phyloP scores from a whole-genome alignment of 2,797 vertebrate genomes.

The Rhinophrynus dorsalis region DNA sequence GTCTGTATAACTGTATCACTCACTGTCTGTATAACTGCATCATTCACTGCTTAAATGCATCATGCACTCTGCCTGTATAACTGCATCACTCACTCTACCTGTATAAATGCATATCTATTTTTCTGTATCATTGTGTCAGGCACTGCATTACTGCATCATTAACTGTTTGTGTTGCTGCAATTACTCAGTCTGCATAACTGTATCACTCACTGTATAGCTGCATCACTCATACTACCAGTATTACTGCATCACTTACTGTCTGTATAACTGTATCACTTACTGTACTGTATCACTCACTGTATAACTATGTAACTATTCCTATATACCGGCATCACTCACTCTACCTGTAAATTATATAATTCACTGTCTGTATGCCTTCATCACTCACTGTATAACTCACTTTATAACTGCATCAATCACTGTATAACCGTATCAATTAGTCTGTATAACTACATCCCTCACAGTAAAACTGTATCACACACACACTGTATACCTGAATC shows the following conservation, averaged over 20 bases:
- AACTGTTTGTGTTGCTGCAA: too few species aligned
- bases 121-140: neutral
- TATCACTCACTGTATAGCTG: neutral
- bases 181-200: neutral
- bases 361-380: neutral
- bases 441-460: neutral
- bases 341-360: neutral
- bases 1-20: neutral
- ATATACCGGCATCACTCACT: neutral
- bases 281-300: neutral
- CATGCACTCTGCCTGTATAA: neutral
- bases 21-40: neutral
- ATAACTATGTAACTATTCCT: neutral
- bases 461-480: neutral
- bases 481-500: neutral
- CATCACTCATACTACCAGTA: neutral
- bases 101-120: too few species aligned
- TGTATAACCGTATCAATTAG: neutral
- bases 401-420: neutral
- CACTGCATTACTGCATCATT: too few species aligned
- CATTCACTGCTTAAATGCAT: too few species aligned
- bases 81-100: neutral
- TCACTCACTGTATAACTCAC: neutral
- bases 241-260: neutral
- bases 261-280: neutral